Percentiles rank a stretch among this genome's conserved stretches.
phyloP scores from a whole-genome alignment of 2,113 vertebrate genomes.

The Cinclus cinclus region DNA sequence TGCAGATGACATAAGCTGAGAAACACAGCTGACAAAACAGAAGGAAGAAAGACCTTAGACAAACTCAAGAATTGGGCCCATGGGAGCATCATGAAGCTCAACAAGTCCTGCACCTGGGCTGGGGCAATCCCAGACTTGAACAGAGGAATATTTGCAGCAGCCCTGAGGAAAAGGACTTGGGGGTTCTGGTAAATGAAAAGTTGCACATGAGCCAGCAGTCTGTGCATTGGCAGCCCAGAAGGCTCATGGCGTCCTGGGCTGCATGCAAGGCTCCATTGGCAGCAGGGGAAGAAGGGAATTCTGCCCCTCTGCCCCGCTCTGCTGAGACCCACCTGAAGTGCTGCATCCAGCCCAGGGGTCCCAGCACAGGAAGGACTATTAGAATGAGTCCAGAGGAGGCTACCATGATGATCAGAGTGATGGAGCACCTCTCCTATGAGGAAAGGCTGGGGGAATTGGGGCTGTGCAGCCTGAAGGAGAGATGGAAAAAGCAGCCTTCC shows the following conservation, averaged over 20 bases:
- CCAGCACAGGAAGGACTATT: background rate
- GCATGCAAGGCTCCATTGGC: background rate
- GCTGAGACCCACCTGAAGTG: background rate
- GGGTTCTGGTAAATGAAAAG: background rate
- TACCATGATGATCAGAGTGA: background rate
- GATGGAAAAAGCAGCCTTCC: background rate
- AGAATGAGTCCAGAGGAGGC: background rate
- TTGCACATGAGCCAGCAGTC: background rate
- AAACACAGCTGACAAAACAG: background rate
- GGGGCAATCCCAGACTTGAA: background rate
- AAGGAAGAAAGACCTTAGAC: background rate
- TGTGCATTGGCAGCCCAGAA: background rate
- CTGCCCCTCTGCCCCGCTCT: background rate
- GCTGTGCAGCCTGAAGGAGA: background rate
- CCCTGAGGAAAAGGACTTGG: background rate
- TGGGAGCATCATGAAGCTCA: background rate
- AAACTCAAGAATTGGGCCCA: background rate
- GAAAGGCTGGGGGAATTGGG: too few species aligned
- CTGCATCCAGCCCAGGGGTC: background rate
- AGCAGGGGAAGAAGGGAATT: background rate
- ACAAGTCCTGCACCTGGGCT: background rate
- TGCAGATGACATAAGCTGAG: background rate
- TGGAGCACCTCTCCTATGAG: background rate
- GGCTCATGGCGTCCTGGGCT: background rate
- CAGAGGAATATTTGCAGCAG: background rate